Evolutionary conservation across 2,797 vertebrate genomes (phyloP).

Genomic region (Clarias platycephalus): DNA sequence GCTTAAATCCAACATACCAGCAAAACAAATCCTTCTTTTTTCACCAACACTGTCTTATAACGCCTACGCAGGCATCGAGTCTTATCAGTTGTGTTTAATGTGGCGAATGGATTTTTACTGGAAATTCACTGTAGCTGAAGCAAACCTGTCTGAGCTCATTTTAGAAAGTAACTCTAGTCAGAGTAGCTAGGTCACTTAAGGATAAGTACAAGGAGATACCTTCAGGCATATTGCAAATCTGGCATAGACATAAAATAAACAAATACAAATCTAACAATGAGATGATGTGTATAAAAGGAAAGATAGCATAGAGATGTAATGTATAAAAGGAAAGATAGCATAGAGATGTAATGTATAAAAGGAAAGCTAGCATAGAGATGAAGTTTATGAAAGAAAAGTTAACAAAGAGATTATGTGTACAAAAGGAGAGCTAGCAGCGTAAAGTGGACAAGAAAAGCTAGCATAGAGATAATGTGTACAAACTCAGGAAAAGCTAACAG

Average conservation of each 20-base stretch:
- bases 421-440: not conserved
- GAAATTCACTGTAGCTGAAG: not conserved
- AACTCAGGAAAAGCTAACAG: not conserved
- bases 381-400: not conserved
- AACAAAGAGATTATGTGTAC: not conserved
- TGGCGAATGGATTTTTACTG: not conserved
- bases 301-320: not conserved
- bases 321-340: not conserved
- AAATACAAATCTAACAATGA: not conserved
- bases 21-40: slow-evolving; percentile 2
- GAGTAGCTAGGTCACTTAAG: not conserved
- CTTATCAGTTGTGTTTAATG: not conserved
- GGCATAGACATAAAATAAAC: not conserved
- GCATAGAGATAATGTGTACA: not conserved
- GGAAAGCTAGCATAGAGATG: not conserved
- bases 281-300: not conserved
- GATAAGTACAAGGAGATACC: not conserved
- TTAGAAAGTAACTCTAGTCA: not conserved
- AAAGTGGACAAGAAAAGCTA: not conserved
- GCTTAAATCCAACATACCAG: not conserved
- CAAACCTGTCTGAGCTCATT: slow-evolving; percentile 2
- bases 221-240: not conserved
- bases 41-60: not conserved
- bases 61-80: not conserved
- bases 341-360: not conserved